phyloP scores from a whole-genome alignment of 2,797 vertebrate genomes.

The Trachurus trachurus region DNA sequence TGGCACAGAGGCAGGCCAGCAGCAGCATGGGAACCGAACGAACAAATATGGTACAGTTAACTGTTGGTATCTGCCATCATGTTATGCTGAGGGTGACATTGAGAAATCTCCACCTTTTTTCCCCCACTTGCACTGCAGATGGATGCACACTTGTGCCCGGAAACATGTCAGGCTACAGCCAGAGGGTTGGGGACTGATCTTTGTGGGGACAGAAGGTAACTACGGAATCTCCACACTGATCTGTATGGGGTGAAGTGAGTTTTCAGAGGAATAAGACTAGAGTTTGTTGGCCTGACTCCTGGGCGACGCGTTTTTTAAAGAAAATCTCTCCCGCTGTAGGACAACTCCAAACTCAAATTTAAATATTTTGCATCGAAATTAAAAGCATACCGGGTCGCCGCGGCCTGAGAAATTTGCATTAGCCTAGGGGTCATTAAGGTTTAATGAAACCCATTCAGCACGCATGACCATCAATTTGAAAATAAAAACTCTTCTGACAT shows the following conservation, averaged over 20 bases:
- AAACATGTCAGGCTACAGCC: conserved; percentile 45
- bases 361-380: conserved; percentile 72
- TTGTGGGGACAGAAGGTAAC: conserved; percentile 39
- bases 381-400: conserved; percentile 51
- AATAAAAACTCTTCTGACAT: conserved; percentile 64
- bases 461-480: conserved; percentile 54
- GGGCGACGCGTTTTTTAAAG: conserved; percentile 31
- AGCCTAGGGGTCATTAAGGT: conserved; percentile 57
- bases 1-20: conserved; percentile 20
- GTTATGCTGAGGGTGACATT: conserved; percentile 64
- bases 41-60: conserved; percentile 24
- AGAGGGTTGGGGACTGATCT: conserved; percentile 41
- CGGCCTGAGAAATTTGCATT: conserved; percentile 63
- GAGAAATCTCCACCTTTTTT: conserved; percentile 72
- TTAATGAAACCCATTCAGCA: conserved; percentile 64
- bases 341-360: conserved; percentile 55
- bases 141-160: conserved; percentile 19
- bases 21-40: conserved; percentile 17
- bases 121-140: conserved; percentile 49
- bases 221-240: conserved; percentile 19
- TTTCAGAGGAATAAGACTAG: conserved; percentile 22
- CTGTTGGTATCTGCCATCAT: conserved; percentile 17
- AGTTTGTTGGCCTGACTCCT: conserved; percentile 30
- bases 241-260: conserved; percentile 17
- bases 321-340: conserved; percentile 35